Conservation (phyloP, 2,113 vertebrate species). For the Hiodon tergisus region DNA sequence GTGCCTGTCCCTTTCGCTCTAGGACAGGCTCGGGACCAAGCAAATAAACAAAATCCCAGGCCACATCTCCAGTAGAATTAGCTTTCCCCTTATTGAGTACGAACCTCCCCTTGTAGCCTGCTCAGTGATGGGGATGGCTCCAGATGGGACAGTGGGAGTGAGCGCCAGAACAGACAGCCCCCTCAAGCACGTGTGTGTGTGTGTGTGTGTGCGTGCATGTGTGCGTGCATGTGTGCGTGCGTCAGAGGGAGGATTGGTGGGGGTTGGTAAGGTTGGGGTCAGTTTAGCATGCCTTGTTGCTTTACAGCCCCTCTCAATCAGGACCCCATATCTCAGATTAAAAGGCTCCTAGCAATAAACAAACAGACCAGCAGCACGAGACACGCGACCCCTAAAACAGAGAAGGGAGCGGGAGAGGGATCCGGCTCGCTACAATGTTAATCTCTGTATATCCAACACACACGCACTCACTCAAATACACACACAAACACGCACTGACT, state of each 20-base stretch:
- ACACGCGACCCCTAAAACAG: slow-evolving; percentile 17
- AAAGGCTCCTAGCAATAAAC: neutral
- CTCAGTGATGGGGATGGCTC: neutral
- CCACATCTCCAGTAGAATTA: neutral
- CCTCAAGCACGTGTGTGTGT: neutral
- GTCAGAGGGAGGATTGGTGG: neutral
- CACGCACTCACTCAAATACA: neutral
- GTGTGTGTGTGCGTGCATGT: too few species aligned
- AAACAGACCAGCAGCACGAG: slow-evolving; percentile 15
- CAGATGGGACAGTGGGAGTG: neutral
- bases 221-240: neutral
- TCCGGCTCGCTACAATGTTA: neutral
- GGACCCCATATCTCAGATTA: neutral
- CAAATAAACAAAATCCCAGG: neutral
- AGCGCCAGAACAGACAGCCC: neutral
- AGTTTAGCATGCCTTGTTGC: slow-evolving; percentile 1
- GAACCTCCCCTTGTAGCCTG: too few species aligned
- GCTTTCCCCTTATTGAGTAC: neutral
- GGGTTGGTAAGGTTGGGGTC: neutral
- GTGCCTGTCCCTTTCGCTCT: too few species aligned
- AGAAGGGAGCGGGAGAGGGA: neutral
- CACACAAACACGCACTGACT: neutral
- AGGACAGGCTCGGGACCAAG: too few species aligned
- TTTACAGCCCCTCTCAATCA: slow-evolving; percentile 16
- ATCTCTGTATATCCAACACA: neutral